Evolutionary conservation across 2,113 vertebrate species (phyloP), one percentile per base, ranked within the genome.

Genomic region (Caretta caretta): DNA sequence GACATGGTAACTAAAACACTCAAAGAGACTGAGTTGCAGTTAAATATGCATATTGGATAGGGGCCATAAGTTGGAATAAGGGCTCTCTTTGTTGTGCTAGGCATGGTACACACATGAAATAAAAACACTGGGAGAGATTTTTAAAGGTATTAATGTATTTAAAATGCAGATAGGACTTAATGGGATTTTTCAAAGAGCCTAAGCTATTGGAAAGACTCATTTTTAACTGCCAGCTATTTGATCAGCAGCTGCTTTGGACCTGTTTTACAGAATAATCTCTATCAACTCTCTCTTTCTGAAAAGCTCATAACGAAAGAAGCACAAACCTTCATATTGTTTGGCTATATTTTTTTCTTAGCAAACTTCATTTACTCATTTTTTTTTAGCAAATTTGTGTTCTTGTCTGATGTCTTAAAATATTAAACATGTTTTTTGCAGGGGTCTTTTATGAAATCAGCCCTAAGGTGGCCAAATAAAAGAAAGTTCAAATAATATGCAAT

Each of bases 61-160:
- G 20, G 7, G 80, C 0, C 0, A 13, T 19, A 90, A 85, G 72
- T 10, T 20, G 2, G 11, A 57, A 17, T 27, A 11, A 69, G 2
- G 62, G 1, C 1, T 81, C 50, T 25, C 1, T 79, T 48, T 22
- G 5, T 1, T 57, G 3, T 83, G 6, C 16, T 49, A 79, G 31
- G 25, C 3, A 80, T 6, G 54, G 3, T 35, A 27, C 1, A 83
- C 65, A 2, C 6, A 29, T 51, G 83, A 57, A 57, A 1, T 31
- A 38, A 79, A 94, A 89, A 69, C 22, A 54, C 1, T 35, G 3
- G 10, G 13, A 46, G 48, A 72, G 2, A 83, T 90, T 25, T 76
- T 76, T 46, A 76, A 50, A 76, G 12, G 25, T 84, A 85, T 4
- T 1, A 24, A 35, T n/a, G 12, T 1, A 56, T 16, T 2, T 51